Evolutionary conservation across 2,797 vertebrate genomes (phyloP), one percentile per base, ranked within the genome.

Genomic region (Labeo calbasu): DNA sequence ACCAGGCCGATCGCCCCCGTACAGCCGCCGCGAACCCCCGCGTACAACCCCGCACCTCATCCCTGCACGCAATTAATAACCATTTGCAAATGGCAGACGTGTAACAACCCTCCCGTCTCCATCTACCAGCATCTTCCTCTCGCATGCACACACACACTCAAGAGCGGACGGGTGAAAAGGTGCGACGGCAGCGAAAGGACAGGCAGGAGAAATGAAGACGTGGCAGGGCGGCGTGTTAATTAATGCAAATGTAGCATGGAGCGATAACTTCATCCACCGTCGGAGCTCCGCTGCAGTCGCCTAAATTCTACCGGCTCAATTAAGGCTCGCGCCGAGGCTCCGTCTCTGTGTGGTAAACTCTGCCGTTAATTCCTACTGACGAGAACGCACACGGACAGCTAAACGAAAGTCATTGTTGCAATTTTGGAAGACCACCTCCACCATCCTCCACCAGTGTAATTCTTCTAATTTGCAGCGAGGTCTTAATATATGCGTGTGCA

Each of bases 1-100:
- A 83, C 93, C 93, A 91, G 91, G 92, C 93, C 90, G 90, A 92
- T 93, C 93, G 92, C 94, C 95, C 89, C 93, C 83, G 94, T 92
- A 92, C 73, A 76, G 86, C 86, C 61, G 81, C 86, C 12, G 50
- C 75, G 48, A 75, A 83, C 83, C 93, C 92, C 90, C 91, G 46
- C 92, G 91, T 93, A 90, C 80, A 66, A 71, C 83, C 84, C 86
- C 53, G 82, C 59, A 79, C 89, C 89, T 88, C 86, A 82, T 88
- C 84, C 85, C 15, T 70, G 93, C 92, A 93, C 91, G 94, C 95
- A 97, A 97, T 96, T 97, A 97, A 97, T 97, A 97, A 97, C 96
- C 95, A 97, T 97, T 97, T 96, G 94, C 94, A 96, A 96, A 96
- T 96, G 95, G 95, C 95, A 97, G 96, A 95, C 94, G 95, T 95